Evolutionary conservation across 2,888 invertebrate species (phyloP), one percentile per base, ranked within the genome.

Genomic region (Carterocephalus palaemon): DNA sequence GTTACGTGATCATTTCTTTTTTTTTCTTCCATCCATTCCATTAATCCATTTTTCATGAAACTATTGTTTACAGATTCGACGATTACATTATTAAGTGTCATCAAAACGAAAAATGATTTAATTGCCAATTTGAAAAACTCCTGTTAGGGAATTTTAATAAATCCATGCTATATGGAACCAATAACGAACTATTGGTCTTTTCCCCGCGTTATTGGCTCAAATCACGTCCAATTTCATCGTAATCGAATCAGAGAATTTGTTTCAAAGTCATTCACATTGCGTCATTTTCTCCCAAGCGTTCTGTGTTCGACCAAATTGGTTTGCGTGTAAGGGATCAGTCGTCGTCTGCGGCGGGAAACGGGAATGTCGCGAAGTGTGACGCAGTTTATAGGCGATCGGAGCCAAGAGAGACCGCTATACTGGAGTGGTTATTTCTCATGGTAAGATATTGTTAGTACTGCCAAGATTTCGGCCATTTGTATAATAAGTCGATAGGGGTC

Each of bases 401-500:
- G 75, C 76, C 74, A 75, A 77, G 55, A 67, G 62, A 64, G 63
- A 67, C 72, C 75, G 65, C 70, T 66, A 61, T 64, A 64, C 64
- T 67, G 60, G 62, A 65, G 62, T 64, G 68, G 69, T 75, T 75
- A 76, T 77, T 75, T 70, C 72, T 72, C 68, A 70, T 71, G 68
- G 71, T 72, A 74, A 76, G 72, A 74, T 77, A 78, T 71, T 75
- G 71, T 73, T 68, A 72, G 65, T 67, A 62, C 67, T 65, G 65
- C 64, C 69, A 73, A 73, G 73, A 77, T 79, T 76, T 72, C 67
- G 64, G 64, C 75, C 62, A 70, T 81, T 82, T 78, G 80, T 81
- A 81, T 82, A 81, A 82, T 83, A 80, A 75, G 75, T 67, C 80
- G 74, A 82, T 81, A 70, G 73, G 62, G 63, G 72, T 75, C 72